A percentile compares a stretch with the other conserved stretches of the same genome.
Evolutionary conservation across 2,888 invertebrate genomes (phyloP).

Genomic region (Bimastos eiseni): DNA sequence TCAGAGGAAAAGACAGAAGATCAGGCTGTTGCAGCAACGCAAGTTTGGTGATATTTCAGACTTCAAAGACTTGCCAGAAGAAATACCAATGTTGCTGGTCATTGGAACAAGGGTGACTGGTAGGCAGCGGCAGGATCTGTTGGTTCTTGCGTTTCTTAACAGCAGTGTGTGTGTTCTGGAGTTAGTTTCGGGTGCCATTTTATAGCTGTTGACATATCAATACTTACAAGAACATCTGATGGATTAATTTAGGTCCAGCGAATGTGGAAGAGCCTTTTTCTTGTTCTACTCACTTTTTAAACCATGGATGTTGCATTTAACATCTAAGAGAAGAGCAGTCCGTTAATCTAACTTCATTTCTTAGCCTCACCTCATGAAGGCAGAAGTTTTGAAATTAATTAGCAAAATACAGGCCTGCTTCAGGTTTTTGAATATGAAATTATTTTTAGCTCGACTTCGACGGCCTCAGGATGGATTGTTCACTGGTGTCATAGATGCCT

Average conservation of each 20-base stretch:
- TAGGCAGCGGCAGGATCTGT: slow-evolving; percentile 41
- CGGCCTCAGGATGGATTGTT: slow-evolving; percentile 93
- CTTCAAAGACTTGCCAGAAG: slow-evolving; percentile 85
- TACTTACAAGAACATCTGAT: background rate
- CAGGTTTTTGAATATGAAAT: too few species aligned
- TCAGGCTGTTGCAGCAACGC: slow-evolving; percentile 87
- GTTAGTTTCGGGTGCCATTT: background rate
- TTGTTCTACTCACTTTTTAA: too few species aligned
- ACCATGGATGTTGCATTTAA: too few species aligned
- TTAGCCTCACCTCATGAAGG: too few species aligned
- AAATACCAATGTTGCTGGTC: slow-evolving; percentile 90
- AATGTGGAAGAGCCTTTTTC: background rate
- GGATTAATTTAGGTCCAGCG: background rate
- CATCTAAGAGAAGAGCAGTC: too few species aligned
- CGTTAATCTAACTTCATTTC: too few species aligned
- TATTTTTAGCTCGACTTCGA: slow-evolving; percentile 84
- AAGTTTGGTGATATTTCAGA: slow-evolving; percentile 71
- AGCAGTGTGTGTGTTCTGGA: background rate
- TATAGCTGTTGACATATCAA: background rate
- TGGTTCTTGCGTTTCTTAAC: background rate
- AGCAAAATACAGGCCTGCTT: too few species aligned
- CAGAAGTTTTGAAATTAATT: too few species aligned
- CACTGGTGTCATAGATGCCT: slow-evolving; percentile 89
- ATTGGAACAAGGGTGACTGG: slow-evolving; percentile 83
- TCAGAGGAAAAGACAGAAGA: slow-evolving; percentile 85